Percentiles rank a stretch among this genome's conserved stretches.
Evolutionary conservation across 2,888 invertebrate species (phyloP).

Genomic region (Sesia apiformis): DNA sequence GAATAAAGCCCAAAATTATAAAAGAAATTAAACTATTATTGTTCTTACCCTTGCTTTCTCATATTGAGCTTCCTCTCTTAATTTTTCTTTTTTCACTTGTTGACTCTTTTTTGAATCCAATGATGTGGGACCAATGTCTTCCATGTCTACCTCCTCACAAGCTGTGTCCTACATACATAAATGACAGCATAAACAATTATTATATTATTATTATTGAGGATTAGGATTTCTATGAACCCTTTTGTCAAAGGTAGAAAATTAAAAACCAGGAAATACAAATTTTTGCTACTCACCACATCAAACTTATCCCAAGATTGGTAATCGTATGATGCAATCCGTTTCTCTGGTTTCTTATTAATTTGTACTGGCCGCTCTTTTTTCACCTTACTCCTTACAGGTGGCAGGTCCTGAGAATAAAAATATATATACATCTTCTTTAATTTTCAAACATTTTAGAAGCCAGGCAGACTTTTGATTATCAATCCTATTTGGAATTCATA

Average conservation of each 20-base stretch:
- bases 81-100: slow-evolving; percentile 63
- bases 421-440: slow-evolving; percentile 1
- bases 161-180: slow-evolving; percentile 72
- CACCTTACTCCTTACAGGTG: slow-evolving; percentile 69
- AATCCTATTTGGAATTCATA: too few species aligned
- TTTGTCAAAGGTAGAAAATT: too few species aligned
- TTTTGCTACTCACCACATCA: slow-evolving; percentile 84
- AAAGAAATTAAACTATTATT: too few species aligned
- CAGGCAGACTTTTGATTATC: too few species aligned
- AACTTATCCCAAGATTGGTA: slow-evolving; percentile 86
- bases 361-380: slow-evolving; percentile 50
- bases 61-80: slow-evolving; percentile 76
- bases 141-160: slow-evolving; percentile 76
- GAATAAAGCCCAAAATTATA: too few species aligned
- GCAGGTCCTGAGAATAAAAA: slow-evolving; percentile 52
- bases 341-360: slow-evolving; percentile 37
- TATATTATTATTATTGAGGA: background rate
- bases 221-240: too few species aligned
- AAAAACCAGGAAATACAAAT: too few species aligned
- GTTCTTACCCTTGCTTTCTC: slow-evolving; percentile 81
- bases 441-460: too few species aligned
- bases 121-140: slow-evolving; percentile 54
- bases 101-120: slow-evolving; percentile 66
- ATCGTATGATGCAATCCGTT: slow-evolving; percentile 76
- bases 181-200: background rate